These are phyloP conservation scores for Gastrophysa polygoni DNA, from an alignment of 2,888 invertebrate genomes.

Conservation along the genomic window DNA sequence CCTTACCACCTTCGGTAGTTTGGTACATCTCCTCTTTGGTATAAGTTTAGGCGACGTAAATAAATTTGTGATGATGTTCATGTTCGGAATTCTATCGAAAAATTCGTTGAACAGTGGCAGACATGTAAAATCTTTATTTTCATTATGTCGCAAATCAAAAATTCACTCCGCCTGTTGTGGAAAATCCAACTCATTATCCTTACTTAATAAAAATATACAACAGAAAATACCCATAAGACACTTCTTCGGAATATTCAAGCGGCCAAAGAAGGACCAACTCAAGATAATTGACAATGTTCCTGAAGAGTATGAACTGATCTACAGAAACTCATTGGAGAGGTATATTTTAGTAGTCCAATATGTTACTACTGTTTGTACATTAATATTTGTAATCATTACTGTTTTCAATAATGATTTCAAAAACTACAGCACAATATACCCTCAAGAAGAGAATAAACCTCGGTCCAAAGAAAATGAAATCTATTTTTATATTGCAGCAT, in stretches of 20 bases:
- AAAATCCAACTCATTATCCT: not conserved
- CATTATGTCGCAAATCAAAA: not conserved
- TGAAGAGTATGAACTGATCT: constrained; percentile 50
- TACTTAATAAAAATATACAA: not conserved
- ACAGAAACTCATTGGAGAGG: constrained; percentile 47
- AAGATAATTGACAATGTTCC: constrained; percentile 50
- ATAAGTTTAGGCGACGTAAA: no score
- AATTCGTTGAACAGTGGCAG: not conserved
- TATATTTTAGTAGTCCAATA: constrained; percentile 48
- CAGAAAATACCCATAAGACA: constrained; percentile 24
- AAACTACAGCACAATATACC: constrained; percentile 5
- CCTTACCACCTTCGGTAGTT: no score
- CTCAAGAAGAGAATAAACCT: constrained; percentile 14
- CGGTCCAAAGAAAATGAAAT: constrained; percentile 38
- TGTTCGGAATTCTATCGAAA: not conserved
- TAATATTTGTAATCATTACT: constrained; percentile 31
- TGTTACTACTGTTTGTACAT: constrained; percentile 36
- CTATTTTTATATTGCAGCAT: constrained; percentile 38
- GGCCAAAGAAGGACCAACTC: constrained; percentile 33
- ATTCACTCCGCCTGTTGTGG: not conserved
- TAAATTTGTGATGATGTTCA: not conserved
- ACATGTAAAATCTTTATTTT: not conserved
- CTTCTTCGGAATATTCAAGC: constrained; percentile 38
- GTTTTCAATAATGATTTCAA: constrained; percentile 26
- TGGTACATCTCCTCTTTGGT: no score